Conservation (phyloP, 2,888 invertebrate genomes). For the Lordiphosa fenestrarum region DNA sequence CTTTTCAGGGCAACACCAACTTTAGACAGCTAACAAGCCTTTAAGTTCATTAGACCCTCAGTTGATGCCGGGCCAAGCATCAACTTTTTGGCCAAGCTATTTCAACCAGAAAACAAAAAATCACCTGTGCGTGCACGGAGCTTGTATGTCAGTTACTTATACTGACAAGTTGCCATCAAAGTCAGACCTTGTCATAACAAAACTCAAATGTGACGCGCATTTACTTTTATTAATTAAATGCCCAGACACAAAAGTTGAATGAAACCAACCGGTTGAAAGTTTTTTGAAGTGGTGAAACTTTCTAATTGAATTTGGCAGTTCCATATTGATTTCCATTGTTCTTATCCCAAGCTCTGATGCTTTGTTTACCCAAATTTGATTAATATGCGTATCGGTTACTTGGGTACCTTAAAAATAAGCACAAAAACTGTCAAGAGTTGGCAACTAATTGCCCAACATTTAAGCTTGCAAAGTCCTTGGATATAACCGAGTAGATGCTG, state of each 20-base stretch:
- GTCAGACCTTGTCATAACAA: neutral
- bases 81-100: too few relatives aligned
- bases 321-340: constrained; percentile 6
- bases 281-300: constrained; percentile 5
- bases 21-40: too few relatives aligned
- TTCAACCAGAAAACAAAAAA: constrained; percentile 3
- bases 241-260: constrained; percentile 9
- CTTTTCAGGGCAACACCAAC: too few relatives aligned
- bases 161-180: constrained; percentile 18
- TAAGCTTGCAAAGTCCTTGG: constrained; percentile 47
- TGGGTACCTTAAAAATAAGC: neutral
- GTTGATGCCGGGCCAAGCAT: too few relatives aligned
- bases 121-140: constrained; percentile 11
- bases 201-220: constrained; percentile 13
- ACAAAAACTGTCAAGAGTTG: constrained; percentile 5
- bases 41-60: too few relatives aligned
- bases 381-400: constrained; percentile 2
- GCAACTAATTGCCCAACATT: constrained; percentile 38
- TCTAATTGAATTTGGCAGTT: constrained; percentile 4
- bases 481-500: constrained; percentile 1
- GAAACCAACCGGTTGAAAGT: constrained; percentile 1
- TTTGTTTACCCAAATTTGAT: constrained; percentile 1
- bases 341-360: neutral
- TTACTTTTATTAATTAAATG: constrained; percentile 9
- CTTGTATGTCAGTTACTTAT: constrained; percentile 8